A percentile compares a stretch with the other conserved stretches of the same genome.
phyloP scores from a whole-genome alignment of 2,113 vertebrate species.

The Phalacrocorax pelagicus region DNA sequence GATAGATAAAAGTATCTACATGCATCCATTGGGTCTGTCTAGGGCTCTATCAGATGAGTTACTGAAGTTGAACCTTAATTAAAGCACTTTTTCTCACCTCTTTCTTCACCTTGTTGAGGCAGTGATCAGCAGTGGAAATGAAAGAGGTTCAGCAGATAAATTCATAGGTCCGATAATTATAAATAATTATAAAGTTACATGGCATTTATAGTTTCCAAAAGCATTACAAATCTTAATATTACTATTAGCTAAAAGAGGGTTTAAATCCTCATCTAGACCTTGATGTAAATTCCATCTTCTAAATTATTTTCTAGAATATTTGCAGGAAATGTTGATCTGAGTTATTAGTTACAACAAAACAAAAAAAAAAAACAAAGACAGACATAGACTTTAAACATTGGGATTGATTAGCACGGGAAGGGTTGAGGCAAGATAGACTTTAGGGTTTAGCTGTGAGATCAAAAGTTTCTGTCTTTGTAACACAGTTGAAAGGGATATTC shows the following conservation, averaged over 20 bases:
- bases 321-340: background rate
- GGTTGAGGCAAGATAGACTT: background rate
- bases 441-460: background rate
- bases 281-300: background rate
- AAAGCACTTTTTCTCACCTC: background rate
- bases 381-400: background rate
- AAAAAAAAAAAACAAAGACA: too few species aligned
- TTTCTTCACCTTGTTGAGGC: background rate
- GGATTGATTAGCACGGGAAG: too few species aligned
- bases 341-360: background rate
- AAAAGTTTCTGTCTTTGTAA: background rate
- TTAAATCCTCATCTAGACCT: background rate
- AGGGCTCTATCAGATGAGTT: background rate
- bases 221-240: background rate
- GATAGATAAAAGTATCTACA: background rate
- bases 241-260: background rate
- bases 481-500: background rate
- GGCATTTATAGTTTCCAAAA: background rate
- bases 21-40: background rate
- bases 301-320: background rate
- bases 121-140: background rate
- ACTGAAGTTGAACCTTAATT: background rate
- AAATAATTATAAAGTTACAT: background rate
- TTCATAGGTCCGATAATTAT: background rate
- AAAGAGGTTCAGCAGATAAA: background rate